Conservation (phyloP, 2,797 vertebrate species). For the Rhincodon typus region DNA sequence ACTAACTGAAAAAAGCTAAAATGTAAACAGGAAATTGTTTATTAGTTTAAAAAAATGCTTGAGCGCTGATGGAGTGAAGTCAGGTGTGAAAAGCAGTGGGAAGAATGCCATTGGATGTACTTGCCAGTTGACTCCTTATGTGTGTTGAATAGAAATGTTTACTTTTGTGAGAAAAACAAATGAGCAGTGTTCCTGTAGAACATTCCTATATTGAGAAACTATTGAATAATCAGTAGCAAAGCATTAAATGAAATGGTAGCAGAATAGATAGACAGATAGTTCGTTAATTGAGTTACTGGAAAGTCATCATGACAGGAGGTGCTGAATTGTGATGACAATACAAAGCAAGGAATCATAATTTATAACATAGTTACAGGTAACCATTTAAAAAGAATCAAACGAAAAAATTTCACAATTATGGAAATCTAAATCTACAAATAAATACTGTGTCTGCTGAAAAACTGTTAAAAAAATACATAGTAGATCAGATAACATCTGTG, state of each 20-base stretch:
- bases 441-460: not conserved
- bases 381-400: no score
- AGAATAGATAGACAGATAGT: not conserved
- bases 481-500: not conserved
- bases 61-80: conserved; percentile 25
- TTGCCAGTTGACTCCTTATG: conserved; percentile 33
- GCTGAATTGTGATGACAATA: no score
- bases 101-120: conserved; percentile 24
- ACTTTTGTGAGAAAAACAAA: conserved; percentile 16
- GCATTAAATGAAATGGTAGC: not conserved
- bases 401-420: no score
- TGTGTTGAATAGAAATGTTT: conserved; percentile 23
- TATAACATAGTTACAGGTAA: no score
- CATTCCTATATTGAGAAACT: not conserved
- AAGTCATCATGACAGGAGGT: no score
- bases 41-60: not conserved
- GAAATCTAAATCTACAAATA: no score
- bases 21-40: conserved; percentile 21
- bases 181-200: conserved; percentile 19
- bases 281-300: no score
- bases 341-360: no score
- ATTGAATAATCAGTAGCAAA: not conserved
- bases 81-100: conserved; percentile 29
- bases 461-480: not conserved
- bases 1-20: conserved; percentile 7